Evolutionary conservation across 1,140 invertebrate genomes (phyloP), one percentile per base, ranked within the genome.

Genomic region (Onthophagus taurus): DNA sequence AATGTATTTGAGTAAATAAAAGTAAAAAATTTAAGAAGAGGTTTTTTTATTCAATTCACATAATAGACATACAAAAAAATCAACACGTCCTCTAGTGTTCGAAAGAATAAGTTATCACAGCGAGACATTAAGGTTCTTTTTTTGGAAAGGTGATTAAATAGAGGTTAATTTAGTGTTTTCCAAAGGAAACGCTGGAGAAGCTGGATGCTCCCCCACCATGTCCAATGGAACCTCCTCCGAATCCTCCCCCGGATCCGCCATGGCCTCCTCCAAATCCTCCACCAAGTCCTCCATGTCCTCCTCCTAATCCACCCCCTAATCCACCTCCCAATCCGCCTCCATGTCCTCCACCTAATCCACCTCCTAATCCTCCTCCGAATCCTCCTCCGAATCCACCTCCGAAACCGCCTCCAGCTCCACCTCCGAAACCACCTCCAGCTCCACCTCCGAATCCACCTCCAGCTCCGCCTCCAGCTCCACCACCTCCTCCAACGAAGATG

Each of bases 401-500:
- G 24, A 26, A 9, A 23, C 46, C 46, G 11, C 41, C 39, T 30
- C 33, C 43, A 17, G 34, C 14, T 44, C 48, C 44, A 44, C 38
- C 47, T 16, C 44, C 45, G 26, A 20, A 13, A 8, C 38, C 45
- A 31, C 35, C 48, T 29, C 44, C 48, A 29, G 18, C 29, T 12
- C 42, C 37, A 31, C 42, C 47, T 1, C 50, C 50, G 9, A 17
- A 17, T 4, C 30, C 26, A 13, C 44, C 49, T 13, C 49, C 49
- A 12, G 37, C 45, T 13, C 31, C 41, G 16, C 42, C 47, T 7
- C 47, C 48, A 29, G 47, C 47, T 20, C 50, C 51, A 4, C 68
- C 43, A 18, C 54, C 50, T 14, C 42, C 43, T 13, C 41, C 45
- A 31, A 50, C 52, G 29, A 50, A 51, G 8, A 70, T 66, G 3